A percentile compares a stretch with the other conserved stretches of the same genome.
Evolutionary conservation across 2,888 invertebrate species (phyloP).

Genomic region (Macroteleia sp.): DNA sequence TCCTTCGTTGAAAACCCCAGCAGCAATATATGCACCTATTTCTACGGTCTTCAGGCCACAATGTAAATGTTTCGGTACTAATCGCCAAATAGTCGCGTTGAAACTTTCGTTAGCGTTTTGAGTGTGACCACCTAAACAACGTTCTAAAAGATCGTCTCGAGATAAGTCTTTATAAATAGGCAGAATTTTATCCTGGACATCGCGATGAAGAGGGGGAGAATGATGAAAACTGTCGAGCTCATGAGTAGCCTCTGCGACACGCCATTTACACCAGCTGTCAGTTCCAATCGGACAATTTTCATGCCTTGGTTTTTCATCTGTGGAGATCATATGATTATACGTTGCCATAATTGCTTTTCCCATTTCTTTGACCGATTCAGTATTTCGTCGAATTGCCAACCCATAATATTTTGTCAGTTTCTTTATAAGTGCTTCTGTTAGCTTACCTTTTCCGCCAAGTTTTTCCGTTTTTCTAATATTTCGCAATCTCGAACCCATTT

Average conservation of each 20-base stretch:
- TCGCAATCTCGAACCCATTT: no score
- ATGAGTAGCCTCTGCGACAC: constrained; percentile 5
- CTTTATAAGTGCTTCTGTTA: no score
- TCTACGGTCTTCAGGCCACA: not conserved
- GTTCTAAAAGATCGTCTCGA: not conserved
- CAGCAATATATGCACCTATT: not conserved
- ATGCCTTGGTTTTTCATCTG: constrained; percentile 49
- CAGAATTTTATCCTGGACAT: constrained; percentile 6
- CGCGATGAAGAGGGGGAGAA: not conserved
- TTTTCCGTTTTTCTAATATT: no score
- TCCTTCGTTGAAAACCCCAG: not conserved
- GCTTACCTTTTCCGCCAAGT: no score
- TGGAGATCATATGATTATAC: constrained; percentile 1
- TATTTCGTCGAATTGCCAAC: no score
- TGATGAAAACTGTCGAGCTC: constrained; percentile 1
- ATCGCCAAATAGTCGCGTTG: no score
- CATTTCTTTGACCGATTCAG: no score
- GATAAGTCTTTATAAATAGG: not conserved
- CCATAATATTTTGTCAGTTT: no score
- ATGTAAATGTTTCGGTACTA: no score
- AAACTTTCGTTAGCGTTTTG: no score
- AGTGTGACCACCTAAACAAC: not conserved
- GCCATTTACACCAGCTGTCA: constrained; percentile 22
- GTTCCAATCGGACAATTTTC: constrained; percentile 35
- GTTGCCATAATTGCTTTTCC: constrained; percentile 7